Evolutionary conservation across 2,113 vertebrate species (phyloP).

Genomic region (Motacilla alba): DNA sequence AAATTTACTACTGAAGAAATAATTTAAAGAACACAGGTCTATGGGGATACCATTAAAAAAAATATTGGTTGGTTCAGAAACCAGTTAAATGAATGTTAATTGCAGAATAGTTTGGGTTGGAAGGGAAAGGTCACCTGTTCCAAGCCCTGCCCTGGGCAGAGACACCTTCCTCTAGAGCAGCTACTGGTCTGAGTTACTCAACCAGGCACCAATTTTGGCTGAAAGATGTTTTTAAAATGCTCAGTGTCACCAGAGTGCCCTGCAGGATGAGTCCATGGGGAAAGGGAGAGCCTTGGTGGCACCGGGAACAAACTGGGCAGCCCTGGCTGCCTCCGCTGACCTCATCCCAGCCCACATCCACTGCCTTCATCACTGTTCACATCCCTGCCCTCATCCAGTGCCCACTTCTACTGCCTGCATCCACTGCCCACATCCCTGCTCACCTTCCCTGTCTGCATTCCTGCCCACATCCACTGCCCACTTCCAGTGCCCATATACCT

Average conservation of each 20-base stretch:
- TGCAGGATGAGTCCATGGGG: not conserved
- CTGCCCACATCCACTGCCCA: not conserved
- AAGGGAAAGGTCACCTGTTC: not conserved
- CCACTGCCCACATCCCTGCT: not conserved
- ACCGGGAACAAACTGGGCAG: not conserved
- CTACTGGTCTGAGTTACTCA: not conserved
- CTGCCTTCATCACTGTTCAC: not conserved
- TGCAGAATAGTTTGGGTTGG: not conserved
- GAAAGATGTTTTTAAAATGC: not conserved
- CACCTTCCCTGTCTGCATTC: fast-evolving
- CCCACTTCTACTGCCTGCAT: no score
- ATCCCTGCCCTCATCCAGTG: not conserved
- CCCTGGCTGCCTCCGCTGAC: not conserved
- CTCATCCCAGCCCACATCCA: fast-evolving
- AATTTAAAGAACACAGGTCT: not conserved
- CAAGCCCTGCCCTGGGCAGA: not conserved
- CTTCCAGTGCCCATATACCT: not conserved
- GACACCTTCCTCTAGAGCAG: not conserved
- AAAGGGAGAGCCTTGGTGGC: not conserved
- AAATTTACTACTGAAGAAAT: not conserved
- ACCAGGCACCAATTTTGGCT: not conserved
- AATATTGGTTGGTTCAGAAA: slow-evolving; percentile 34
- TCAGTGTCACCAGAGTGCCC: not conserved
- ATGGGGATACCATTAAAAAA: not conserved
- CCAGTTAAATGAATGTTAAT: not conserved